These are phyloP conservation scores for Scolanthus callimorphus DNA, from an alignment of 92 coral and sea anemone species.

Conservation along the genomic window DNA sequence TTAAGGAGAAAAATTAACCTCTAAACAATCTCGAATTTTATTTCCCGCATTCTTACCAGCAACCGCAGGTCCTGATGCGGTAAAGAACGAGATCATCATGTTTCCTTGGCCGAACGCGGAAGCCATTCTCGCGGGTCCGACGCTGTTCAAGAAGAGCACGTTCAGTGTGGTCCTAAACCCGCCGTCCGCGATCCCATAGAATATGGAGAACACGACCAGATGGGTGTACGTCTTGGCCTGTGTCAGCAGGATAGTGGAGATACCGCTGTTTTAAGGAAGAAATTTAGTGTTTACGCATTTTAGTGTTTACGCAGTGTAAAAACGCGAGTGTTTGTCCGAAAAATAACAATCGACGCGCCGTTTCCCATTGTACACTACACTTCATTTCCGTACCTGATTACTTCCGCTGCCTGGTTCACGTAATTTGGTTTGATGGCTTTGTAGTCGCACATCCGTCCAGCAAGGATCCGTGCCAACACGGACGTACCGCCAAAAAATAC, in stretches of 20 bases:
- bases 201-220: slow-evolving; percentile 32
- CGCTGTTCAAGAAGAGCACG: slow-evolving; percentile 24
- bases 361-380: too few species aligned
- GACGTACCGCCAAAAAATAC: slow-evolving; percentile 33
- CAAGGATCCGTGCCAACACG: slow-evolving; percentile 29
- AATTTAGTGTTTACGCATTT: too few species aligned
- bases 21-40: too few species aligned
- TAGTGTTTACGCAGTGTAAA: too few species aligned
- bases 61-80: slow-evolving; percentile 49
- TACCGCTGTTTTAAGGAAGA: too few species aligned
- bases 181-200: slow-evolving; percentile 57
- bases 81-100: slow-evolving; percentile 21
- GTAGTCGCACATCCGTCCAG: slow-evolving; percentile 43
- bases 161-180: slow-evolving; percentile 35
- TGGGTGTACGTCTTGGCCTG: slow-evolving; percentile 31
- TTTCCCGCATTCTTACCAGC: slow-evolving; percentile 43
- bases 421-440: slow-evolving; percentile 24
- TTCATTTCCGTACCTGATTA: too few species aligned
- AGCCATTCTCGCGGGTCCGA: slow-evolving; percentile 41
- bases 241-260: slow-evolving; percentile 15
- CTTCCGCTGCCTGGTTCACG: slow-evolving; percentile 34
- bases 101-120: slow-evolving; percentile 54
- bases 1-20: too few species aligned
- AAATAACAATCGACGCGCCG: too few species aligned
- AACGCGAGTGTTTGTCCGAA: too few species aligned